Evolutionary conservation across 2,797 vertebrate species (phyloP).

Genomic region (Galagoides demidoff): DNA sequence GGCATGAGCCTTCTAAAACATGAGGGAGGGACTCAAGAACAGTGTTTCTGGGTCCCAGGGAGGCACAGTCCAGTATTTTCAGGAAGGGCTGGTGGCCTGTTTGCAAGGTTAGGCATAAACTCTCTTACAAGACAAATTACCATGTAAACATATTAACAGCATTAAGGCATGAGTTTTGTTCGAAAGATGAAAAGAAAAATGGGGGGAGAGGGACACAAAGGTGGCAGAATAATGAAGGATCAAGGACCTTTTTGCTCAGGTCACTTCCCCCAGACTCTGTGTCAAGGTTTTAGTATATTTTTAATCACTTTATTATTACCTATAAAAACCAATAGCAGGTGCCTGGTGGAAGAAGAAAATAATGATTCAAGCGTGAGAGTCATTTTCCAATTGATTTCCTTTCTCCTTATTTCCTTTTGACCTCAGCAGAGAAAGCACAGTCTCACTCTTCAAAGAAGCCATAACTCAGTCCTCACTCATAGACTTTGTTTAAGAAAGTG

Average conservation of each 20-base stretch:
- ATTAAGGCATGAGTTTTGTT: conserved; percentile 35
- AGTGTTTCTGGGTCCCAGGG: not conserved
- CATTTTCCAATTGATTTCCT: conserved; percentile 76
- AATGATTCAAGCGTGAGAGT: conserved; percentile 46
- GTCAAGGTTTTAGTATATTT: conserved; percentile 52
- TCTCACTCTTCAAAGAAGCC: conserved; percentile 62
- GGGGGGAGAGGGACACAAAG: too few relatives aligned
- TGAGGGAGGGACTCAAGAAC: not conserved
- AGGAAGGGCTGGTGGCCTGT: not conserved
- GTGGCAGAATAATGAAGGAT: not conserved
- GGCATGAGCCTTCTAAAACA: not conserved
- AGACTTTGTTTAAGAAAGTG: conserved; percentile 66
- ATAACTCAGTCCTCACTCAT: conserved; percentile 69
- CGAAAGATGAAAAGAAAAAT: not conserved
- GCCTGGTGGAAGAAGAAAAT: conserved; percentile 49
- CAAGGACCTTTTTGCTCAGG: not conserved
- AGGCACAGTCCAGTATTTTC: not conserved
- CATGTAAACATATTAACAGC: conserved; percentile 21
- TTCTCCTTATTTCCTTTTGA: conserved; percentile 71
- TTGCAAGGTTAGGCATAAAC: not conserved
- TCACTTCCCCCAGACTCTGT: not conserved
- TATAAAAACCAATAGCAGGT: conserved; percentile 51
- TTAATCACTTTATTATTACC: conserved; percentile 65
- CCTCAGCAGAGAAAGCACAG: conserved; percentile 38
- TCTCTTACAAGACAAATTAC: conserved; percentile 18